A percentile compares a stretch with the other conserved stretches of the same genome.
Evolutionary conservation across 2,797 vertebrate genomes (phyloP).

Genomic region (Hypotaenidia philippensis): DNA sequence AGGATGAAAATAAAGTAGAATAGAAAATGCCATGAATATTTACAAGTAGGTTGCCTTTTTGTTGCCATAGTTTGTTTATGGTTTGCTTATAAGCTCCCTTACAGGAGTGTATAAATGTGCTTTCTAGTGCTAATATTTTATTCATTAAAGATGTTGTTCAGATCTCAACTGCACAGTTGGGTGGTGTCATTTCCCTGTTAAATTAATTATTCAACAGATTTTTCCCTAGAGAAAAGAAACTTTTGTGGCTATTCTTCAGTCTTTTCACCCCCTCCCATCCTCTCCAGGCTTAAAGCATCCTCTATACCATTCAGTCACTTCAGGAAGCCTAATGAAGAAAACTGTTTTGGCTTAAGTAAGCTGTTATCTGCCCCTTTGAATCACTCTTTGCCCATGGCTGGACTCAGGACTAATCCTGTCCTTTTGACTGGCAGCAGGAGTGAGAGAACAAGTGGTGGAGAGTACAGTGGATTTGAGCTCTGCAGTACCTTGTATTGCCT

Average conservation of each 20-base stretch:
- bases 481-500: background rate
- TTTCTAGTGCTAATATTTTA: slow-evolving; percentile 37
- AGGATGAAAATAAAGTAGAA: slow-evolving; percentile 40
- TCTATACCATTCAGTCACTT: background rate
- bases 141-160: slow-evolving; percentile 21
- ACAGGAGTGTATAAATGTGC: background rate
- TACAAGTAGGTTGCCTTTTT: background rate
- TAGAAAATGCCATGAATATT: slow-evolving; percentile 52
- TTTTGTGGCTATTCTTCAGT: background rate
- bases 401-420: background rate
- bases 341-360: background rate
- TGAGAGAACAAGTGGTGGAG: background rate
- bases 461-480: background rate
- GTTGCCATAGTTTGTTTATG: slow-evolving; percentile 46
- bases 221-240: slow-evolving; percentile 11
- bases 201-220: slow-evolving; percentile 24
- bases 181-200: slow-evolving; percentile 2
- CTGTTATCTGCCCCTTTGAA: background rate
- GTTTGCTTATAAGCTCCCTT: slow-evolving; percentile 12
- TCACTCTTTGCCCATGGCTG: background rate
- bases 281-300: background rate
- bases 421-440: background rate
- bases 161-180: slow-evolving; percentile 19
- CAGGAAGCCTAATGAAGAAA: background rate
- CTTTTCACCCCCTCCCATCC: background rate